Evolutionary conservation across 1,140 invertebrate genomes (phyloP).

Genomic region (Eumaeus atala): DNA sequence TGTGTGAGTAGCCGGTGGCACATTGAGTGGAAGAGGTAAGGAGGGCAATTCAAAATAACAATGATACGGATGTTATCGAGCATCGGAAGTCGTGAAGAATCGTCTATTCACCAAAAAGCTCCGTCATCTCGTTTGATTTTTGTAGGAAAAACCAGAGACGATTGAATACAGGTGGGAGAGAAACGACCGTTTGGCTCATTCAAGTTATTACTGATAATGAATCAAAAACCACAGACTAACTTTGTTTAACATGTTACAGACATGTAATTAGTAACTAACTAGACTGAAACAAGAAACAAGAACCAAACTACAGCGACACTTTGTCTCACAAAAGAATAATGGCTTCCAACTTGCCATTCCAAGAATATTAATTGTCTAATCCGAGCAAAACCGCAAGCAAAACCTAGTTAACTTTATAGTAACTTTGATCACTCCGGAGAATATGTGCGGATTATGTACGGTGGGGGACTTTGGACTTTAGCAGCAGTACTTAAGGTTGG

Average conservation of each 20-base stretch:
- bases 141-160: no score
- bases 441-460: background rate
- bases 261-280: background rate
- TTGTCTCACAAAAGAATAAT: constrained; percentile 1
- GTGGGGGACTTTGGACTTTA: background rate
- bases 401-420: constrained; percentile 7
- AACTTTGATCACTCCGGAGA: constrained; percentile 9
- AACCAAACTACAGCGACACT: background rate
- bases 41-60: no score
- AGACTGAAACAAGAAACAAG: background rate
- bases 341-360: constrained; percentile 1
- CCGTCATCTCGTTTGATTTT: no score
- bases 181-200: no score
- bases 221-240: background rate
- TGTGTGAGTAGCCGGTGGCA: no score
- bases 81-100: no score
- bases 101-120: no score
- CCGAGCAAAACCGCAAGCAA: constrained; percentile 6
- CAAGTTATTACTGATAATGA: background rate
- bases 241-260: background rate
- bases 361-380: constrained; percentile 10
- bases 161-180: no score
- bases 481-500: background rate
- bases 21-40: no score
- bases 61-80: no score